A percentile compares a stretch with the other conserved stretches of the same genome.
phyloP scores from a whole-genome alignment of 2,113 vertebrate genomes.

The Oncorhynchus kisutch region DNA sequence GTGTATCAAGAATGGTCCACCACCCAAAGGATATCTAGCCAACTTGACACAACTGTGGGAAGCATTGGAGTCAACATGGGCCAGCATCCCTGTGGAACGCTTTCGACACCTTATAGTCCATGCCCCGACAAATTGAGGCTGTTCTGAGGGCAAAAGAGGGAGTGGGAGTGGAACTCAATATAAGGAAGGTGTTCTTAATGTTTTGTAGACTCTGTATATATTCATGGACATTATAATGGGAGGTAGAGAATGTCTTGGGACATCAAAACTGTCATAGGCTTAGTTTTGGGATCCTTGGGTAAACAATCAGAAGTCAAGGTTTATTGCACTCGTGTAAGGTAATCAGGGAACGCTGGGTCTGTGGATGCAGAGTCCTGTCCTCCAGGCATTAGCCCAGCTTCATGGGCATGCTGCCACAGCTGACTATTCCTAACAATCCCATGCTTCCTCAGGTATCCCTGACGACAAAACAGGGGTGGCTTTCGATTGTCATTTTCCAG shows the following conservation, averaged over 20 bases:
- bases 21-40: too few relatives aligned
- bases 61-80: too few relatives aligned
- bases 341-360: constrained; percentile 46
- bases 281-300: not conserved
- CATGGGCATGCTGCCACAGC: constrained; percentile 51
- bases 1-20: too few relatives aligned
- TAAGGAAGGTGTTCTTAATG: too few relatives aligned
- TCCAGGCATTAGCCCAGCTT: constrained; percentile 56
- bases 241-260: constrained; percentile 44
- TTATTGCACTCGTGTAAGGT: constrained; percentile 67
- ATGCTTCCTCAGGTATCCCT: constrained; percentile 81
- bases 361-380: not conserved
- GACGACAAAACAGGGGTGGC: constrained; percentile 85
- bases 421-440: constrained; percentile 70
- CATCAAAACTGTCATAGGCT: constrained; percentile 17
- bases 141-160: too few relatives aligned
- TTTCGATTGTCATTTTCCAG: constrained; percentile 78
- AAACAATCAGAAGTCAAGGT: constrained; percentile 73
- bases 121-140: too few relatives aligned
- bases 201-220: not conserved
- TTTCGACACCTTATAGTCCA: too few relatives aligned
- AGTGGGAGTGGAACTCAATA: too few relatives aligned
- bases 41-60: too few relatives aligned
- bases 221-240: constrained; percentile 2
- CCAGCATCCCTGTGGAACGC: too few relatives aligned